phyloP scores from a whole-genome alignment of 2,113 vertebrate species.

The Channa maculata region DNA sequence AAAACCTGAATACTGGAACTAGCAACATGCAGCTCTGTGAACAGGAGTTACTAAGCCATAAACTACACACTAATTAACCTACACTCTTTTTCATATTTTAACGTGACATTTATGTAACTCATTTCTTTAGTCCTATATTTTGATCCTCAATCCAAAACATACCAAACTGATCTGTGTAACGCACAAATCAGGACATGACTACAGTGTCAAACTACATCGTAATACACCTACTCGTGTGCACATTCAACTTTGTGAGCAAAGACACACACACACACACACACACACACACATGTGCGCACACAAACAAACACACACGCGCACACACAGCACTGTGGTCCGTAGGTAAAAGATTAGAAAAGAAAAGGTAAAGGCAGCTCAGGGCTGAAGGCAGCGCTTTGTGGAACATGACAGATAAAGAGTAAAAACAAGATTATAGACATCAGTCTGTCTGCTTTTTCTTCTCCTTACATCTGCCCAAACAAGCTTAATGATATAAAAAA shows the following conservation, averaged over 20 bases:
- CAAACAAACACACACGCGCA: background rate
- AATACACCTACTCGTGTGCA: constrained; percentile 5
- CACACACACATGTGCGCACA: no score
- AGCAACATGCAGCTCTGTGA: no score
- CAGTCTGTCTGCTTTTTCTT: background rate
- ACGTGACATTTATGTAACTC: no score
- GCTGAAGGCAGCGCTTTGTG: constrained; percentile 41
- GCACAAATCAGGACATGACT: background rate
- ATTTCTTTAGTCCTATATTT: no score
- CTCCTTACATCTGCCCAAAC: background rate
- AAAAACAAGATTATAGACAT: constrained; percentile 44
- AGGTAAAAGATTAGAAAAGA: constrained; percentile 32
- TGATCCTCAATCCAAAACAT: no score
- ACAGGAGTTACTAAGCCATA: no score
- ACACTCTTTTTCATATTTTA: no score
- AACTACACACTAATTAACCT: no score
- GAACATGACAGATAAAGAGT: constrained; percentile 30
- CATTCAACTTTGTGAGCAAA: background rate
- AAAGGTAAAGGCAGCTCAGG: constrained; percentile 55
- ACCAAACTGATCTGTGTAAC: background rate
- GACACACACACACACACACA: constrained; percentile 1
- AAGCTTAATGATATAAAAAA: no score
- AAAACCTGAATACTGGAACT: no score
- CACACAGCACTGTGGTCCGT: constrained; percentile 4
- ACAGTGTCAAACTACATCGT: constrained; percentile 12